Evolutionary conservation across 2,797 vertebrate species (phyloP), one percentile per base, ranked within the genome.

Genomic region (Sparidentex hasta): DNA sequence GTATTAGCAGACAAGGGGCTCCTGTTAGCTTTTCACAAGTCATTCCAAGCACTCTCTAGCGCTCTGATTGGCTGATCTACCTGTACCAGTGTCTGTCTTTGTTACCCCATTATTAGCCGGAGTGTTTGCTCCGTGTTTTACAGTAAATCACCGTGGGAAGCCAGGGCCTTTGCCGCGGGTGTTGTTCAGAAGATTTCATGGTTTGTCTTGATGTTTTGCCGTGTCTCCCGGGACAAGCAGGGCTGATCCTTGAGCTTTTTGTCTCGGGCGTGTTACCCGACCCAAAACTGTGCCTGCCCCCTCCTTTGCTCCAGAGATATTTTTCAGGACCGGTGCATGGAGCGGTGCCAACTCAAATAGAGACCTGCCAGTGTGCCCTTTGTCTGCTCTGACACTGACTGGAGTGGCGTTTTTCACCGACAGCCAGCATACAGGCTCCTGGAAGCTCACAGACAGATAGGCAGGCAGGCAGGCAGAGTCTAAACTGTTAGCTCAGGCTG

Each of bases 101-200:
- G 87, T 86, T 38, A 64, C 61, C 21, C 84, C 80, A 73, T 91
- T 87, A 78, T 91, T 83, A 83, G 82, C 64, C 65, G 3, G 64
- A 58, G 87, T 94, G 90, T 93, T 93, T 89, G 91, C 78, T 65
- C 62, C 20, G 84, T 83, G 87, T 91, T 93, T 68, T 94, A 95
- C 93, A 94, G 93, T 94, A 95, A 95, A 95, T 95, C 95, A 93
- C 95, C 91, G 93, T 96, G 95, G 94, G 95, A 95, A 96, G 92
- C 93, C 88, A 12, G 85, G 83, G 71, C 76, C 76, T 93, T 87
- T 83, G 87, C 90, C 7, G 52, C n/a, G 75, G 77, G 73, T 80
- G 85, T 82, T 94, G 94, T 93, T 92, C 46, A 59, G 82, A 90
- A 88, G 90, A 95, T 95, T 95, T 96, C 93, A 94, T 90, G 94